Conservation (phyloP, 2,888 invertebrate genomes). For the Phytoseiulus persimilis region DNA sequence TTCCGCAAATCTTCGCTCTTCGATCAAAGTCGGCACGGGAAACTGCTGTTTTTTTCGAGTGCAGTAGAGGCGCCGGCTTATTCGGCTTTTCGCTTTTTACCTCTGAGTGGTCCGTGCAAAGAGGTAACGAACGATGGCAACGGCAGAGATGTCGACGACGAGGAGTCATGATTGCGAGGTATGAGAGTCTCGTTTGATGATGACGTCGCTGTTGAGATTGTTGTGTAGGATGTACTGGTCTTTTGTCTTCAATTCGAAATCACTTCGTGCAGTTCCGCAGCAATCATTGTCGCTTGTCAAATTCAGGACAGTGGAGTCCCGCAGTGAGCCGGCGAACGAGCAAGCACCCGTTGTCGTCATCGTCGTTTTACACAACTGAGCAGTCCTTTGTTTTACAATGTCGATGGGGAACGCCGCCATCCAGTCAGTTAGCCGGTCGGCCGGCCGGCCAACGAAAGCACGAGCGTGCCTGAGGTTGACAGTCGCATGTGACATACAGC, state of each 20-base stretch:
- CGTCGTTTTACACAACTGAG: neutral
- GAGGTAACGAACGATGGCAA: too few species aligned
- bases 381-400: slow-evolving; percentile 34
- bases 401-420: neutral
- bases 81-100: too few species aligned
- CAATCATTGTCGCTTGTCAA: neutral
- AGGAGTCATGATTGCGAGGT: too few species aligned
- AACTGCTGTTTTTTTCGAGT: too few species aligned
- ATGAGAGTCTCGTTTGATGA: neutral
- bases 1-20: too few species aligned
- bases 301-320: slow-evolving; percentile 5
- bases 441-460: neutral
- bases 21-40: too few species aligned
- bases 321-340: neutral
- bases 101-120: too few species aligned
- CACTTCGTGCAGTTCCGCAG: neutral
- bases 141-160: too few species aligned
- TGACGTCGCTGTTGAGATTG: neutral
- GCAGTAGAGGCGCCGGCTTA: too few species aligned
- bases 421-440: neutral
- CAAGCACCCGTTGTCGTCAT: neutral
- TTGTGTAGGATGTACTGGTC: neutral
- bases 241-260: neutral
- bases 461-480: neutral
- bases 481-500: neutral